Evolutionary conservation across 2,113 vertebrate genomes (phyloP), one percentile per base, ranked within the genome.

Genomic region (Nerophis ophidion): DNA sequence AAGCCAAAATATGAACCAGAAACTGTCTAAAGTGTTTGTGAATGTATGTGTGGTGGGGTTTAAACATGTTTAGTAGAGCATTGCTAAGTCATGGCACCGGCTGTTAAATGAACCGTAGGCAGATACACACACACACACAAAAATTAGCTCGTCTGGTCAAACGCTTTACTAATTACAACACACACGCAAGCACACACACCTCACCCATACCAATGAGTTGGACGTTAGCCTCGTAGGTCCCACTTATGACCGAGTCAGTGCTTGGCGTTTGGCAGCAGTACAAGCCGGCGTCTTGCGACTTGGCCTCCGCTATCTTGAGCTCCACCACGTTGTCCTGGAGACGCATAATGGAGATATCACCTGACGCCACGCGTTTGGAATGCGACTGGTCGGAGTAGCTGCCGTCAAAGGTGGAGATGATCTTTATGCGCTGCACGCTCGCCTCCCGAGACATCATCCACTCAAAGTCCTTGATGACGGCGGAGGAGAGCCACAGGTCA

Each of bases 221-320:
- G 60, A 98, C 93, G 2, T 80, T 78, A n/a, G 91, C 93, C 9
- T 93, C 77, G 44, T 98, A 99, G 91, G 93, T 98, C 63, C 96
- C 96, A 19, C 89, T 91, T 65, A 92, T 82, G 1, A 89, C 86
- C 17, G 91, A 91, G 47, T 99, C 95, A 0, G 96, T 98, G 86
- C 96, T 99, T 33, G 94, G 93, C 0, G 96, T 99, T 1, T 82
- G 87, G 12, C 96, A 99, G 57, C 79, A 89, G 86, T 95, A 99
- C 68, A 68, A 80, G 7, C 93, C 93, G 42, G 93, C 90, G 66
- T 98, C 96, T 0, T 75, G 12, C 34, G 85, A 9, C 66, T 85
- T 89, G 61, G 91, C 87, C 16, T 89, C 88, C 26, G 71, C 87
- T 55, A 99, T 91, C 70, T 86, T 92, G 50, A 99, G 91, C 70